Percentiles rank a stretch among this genome's conserved stretches.
Conservation (phyloP, 1,140 invertebrate species). For the Zeugodacus cucurbitae region DNA sequence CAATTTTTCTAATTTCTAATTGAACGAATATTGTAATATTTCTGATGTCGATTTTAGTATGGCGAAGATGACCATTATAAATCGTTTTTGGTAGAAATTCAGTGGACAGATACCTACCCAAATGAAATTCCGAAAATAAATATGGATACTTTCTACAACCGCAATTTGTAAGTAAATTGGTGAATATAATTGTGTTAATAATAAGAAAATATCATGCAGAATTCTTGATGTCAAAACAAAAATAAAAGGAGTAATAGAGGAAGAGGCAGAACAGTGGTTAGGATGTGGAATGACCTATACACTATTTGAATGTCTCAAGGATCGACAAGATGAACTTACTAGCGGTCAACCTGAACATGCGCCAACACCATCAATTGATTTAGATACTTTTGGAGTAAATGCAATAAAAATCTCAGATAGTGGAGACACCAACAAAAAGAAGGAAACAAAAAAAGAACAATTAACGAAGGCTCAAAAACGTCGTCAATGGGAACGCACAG, state of each 20-base stretch:
- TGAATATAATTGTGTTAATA: background rate
- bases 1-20: slow-evolving; percentile 62
- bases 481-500: slow-evolving; percentile 83
- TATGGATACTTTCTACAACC: slow-evolving; percentile 94
- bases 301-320: slow-evolving; percentile 91
- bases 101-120: slow-evolving; percentile 88
- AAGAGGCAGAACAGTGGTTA: slow-evolving; percentile 82
- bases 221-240: slow-evolving; percentile 78
- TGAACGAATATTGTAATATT: no score
- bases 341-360: slow-evolving; percentile 74
- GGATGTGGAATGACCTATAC: slow-evolving; percentile 95
- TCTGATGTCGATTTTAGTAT: slow-evolving; percentile 71
- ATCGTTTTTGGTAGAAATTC: slow-evolving; percentile 88
- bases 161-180: slow-evolving; percentile 82
- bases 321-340: slow-evolving; percentile 79
- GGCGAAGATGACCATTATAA: slow-evolving; percentile 82
- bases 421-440: slow-evolving; percentile 67
- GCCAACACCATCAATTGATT: slow-evolving; percentile 54
- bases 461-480: slow-evolving; percentile 93
- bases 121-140: slow-evolving; percentile 83
- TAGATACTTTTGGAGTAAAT: slow-evolving; percentile 52
- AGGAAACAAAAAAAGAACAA: slow-evolving; percentile 80
- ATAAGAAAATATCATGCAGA: slow-evolving; percentile 66
- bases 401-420: slow-evolving; percentile 58
- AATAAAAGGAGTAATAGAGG: slow-evolving; percentile 73